Conservation (phyloP, 2,797 vertebrate genomes). For the Notamacropus eugenii region DNA sequence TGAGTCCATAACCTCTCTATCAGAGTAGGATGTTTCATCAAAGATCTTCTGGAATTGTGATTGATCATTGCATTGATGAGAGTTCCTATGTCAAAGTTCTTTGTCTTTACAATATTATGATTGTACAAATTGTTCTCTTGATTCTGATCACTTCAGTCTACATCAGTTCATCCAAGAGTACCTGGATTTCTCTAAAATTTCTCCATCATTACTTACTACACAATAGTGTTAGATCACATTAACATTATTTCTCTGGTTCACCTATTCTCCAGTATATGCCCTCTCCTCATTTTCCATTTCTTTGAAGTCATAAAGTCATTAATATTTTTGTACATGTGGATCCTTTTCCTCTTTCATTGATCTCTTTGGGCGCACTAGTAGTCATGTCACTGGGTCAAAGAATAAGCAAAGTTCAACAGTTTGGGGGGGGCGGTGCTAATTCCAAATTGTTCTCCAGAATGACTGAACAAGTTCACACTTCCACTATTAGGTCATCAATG, state of each 20-base stretch:
- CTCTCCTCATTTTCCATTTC: neutral
- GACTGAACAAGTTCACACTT: neutral
- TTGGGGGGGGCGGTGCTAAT: neutral
- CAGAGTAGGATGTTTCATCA: too few species aligned
- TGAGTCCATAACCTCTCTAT: neutral
- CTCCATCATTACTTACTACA: neutral
- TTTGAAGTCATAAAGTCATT: neutral
- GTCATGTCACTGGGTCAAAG: neutral
- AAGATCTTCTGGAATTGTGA: neutral
- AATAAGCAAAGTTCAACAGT: neutral
- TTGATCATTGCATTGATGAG: neutral
- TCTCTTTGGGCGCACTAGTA: neutral
- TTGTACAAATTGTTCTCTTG: neutral
- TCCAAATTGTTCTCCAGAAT: neutral
- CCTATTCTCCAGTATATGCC: neutral
- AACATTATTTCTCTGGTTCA: neutral
- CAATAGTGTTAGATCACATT: neutral
- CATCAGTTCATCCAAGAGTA: neutral
- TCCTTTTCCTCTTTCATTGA: neutral
- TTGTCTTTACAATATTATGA: neutral
- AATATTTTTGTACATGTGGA: neutral
- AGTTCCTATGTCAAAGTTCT: neutral
- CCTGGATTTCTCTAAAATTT: neutral
- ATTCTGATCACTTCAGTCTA: neutral
- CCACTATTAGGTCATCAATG: neutral